A percentile compares a stretch with the other conserved stretches of the same genome.
phyloP scores from a whole-genome alignment of 2,797 vertebrate species.

The Hozukius guyotensis region DNA sequence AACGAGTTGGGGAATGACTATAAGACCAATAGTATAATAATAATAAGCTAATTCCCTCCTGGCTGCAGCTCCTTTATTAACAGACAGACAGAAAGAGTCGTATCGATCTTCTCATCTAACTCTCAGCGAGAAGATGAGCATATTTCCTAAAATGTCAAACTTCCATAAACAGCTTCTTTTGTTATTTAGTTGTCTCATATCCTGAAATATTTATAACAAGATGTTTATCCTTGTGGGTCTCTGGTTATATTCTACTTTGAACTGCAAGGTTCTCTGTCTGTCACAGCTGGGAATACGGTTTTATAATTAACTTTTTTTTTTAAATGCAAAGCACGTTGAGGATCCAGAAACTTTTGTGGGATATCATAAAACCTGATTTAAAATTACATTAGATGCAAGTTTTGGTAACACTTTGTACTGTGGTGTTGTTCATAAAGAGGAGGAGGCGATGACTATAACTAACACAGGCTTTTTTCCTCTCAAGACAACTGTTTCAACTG shows the following conservation, averaged over 20 bases:
- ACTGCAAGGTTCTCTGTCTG: background rate
- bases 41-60: background rate
- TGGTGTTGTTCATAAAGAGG: background rate
- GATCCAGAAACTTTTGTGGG: background rate
- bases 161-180: background rate
- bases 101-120: background rate
- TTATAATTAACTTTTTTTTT: background rate
- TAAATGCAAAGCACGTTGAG: background rate
- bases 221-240: background rate
- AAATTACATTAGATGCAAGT: background rate
- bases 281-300: background rate
- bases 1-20: fast-evolving
- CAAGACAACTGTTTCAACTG: background rate
- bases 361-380: background rate
- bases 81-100: background rate
- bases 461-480: background rate
- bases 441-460: background rate
- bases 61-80: background rate
- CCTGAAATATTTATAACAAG: slow-evolving; percentile 5
- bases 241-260: background rate
- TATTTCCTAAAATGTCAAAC: background rate
- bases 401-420: background rate
- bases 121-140: background rate
- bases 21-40: too few relatives aligned
- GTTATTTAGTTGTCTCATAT: background rate